Percentiles rank a stretch among this genome's conserved stretches.
These are phyloP conservation scores for Mixornis gularis DNA, from an alignment of 2,113 vertebrate species.

Conservation along the genomic window DNA sequence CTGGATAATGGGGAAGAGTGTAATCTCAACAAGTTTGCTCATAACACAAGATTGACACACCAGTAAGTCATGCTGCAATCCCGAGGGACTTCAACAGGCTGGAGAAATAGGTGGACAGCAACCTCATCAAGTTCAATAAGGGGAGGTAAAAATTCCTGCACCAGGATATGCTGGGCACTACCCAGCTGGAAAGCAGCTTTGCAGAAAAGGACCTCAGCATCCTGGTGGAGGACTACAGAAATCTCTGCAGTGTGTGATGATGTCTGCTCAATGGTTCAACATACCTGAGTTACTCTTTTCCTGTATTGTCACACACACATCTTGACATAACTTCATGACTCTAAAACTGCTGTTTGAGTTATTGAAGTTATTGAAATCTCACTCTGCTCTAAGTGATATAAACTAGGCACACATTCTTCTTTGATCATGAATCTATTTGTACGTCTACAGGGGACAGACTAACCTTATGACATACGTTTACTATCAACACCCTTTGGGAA, in stretches of 20 bases:
- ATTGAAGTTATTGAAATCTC: not conserved
- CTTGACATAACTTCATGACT: not conserved
- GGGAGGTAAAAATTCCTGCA: not conserved
- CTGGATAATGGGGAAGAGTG: not conserved
- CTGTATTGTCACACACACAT: not conserved
- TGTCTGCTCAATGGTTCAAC: not conserved
- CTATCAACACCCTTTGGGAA: not conserved
- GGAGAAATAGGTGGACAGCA: not conserved
- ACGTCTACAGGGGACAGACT: not conserved
- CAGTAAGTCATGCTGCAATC: not conserved
- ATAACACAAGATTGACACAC: accelerated
- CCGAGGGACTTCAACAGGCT: not conserved
- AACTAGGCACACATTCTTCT: not conserved
- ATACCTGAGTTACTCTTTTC: not conserved
- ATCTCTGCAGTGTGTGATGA: not conserved
- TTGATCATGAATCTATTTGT: not conserved
- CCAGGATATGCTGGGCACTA: accelerated
- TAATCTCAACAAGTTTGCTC: not conserved
- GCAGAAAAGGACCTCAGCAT: not conserved
- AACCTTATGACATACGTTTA: not conserved
- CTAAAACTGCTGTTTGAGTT: not conserved
- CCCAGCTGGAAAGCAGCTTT: not conserved
- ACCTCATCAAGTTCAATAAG: not conserved
- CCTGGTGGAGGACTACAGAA: not conserved
- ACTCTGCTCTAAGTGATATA: not conserved